Evolutionary conservation across 2,888 invertebrate genomes (phyloP), one percentile per base, ranked within the genome.

Genomic region (Zhengitettix transpicula): DNA sequence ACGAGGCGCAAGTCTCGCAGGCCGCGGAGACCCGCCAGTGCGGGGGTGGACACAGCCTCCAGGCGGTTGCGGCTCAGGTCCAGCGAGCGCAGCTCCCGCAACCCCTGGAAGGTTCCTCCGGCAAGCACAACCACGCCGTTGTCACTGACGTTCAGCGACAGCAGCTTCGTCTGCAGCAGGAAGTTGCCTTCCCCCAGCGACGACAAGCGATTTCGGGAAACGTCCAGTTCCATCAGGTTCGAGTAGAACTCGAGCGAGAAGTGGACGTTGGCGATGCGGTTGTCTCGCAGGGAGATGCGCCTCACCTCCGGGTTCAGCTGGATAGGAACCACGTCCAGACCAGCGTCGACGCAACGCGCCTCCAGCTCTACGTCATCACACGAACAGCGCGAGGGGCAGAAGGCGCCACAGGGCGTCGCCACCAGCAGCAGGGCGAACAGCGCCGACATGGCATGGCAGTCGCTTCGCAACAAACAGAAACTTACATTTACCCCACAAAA

Each of bases 241-340:
- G 83, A 82, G 75, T 92, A 92, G 74, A 91, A 87, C 57, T 80
- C 81, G 69, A 92, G 81, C 17, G 88, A 84, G 71, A 85, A 86
- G 65, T 86, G 83, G 10, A 94, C 80, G 69, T 82, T 83, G 69
- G 81, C 80, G 69, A 95, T 89, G 66, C 83, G 81, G 73, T 94
- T 94, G 70, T 84, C 81, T 15, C 86, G 85, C 60, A 94, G 81
- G 70, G 88, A 87, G 69, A 94, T 85, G 73, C 67, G 67, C 58
- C 68, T 66, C 58, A 89, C 82, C 71, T 89, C 88, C 52, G 94
- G 94, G 73, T 92, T 92, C 66, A 92, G 79, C 71, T 90, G 90
- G 67, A 91, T 90, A 62, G 92, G 92, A 58, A 92, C 87, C 67
- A 88, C 85, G 71, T 89, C 89, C 65, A 92, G 80, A 63, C 81